A percentile compares a stretch with the other conserved stretches of the same genome.
Conservation (phyloP, 2,888 invertebrate genomes). For the Xanthia icteritia region DNA sequence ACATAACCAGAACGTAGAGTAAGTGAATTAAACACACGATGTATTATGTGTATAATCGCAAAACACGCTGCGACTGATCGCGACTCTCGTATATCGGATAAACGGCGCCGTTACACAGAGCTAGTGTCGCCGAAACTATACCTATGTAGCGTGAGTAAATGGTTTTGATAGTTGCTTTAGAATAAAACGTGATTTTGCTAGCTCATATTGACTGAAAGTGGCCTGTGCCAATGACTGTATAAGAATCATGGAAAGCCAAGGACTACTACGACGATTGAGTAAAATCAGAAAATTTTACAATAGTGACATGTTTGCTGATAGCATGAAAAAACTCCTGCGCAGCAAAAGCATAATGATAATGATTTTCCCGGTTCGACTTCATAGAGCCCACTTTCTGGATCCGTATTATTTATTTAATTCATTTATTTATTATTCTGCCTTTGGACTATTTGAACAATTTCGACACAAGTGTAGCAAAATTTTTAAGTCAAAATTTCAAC, state of each 20-base stretch:
- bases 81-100: slow-evolving; percentile 80
- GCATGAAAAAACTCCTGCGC: not conserved
- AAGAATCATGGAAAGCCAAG: not conserved
- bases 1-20: slow-evolving; percentile 70
- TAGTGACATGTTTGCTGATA: not conserved
- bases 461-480: too few species aligned
- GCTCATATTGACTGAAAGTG: too few species aligned
- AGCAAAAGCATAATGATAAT: not conserved
- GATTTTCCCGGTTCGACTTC: not conserved
- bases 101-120: slow-evolving; percentile 84
- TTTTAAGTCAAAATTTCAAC: accelerated
- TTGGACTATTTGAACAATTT: not conserved
- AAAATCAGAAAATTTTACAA: not conserved
- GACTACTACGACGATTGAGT: too few species aligned
- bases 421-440: too few species aligned
- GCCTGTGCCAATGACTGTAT: not conserved
- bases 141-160: slow-evolving; percentile 20
- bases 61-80: slow-evolving; percentile 78
- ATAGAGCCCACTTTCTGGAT: not conserved
- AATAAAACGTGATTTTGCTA: not conserved
- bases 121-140: slow-evolving; percentile 80
- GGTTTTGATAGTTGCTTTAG: slow-evolving; percentile 71
- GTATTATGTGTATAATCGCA: slow-evolving; percentile 82
- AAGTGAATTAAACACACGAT: slow-evolving; percentile 81
- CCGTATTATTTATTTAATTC: not conserved